Evolutionary conservation across 2,113 vertebrate species (phyloP).

Genomic region (Pitta sordida): DNA sequence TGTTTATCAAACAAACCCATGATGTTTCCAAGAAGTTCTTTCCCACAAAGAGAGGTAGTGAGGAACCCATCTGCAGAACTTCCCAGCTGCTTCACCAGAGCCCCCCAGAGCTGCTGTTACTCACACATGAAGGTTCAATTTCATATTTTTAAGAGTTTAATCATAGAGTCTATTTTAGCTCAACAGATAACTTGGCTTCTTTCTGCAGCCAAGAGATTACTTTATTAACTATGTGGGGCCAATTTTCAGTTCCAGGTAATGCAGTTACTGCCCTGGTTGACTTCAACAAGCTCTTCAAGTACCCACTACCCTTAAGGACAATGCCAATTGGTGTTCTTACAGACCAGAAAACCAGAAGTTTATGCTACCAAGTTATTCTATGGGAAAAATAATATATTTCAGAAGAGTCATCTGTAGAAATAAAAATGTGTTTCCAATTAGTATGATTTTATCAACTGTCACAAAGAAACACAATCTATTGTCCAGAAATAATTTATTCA

Average conservation of each 20-base stretch:
- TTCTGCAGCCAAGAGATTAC: neutral
- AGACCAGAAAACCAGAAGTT: neutral
- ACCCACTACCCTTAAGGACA: neutral
- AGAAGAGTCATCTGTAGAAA: neutral
- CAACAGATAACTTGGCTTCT: neutral
- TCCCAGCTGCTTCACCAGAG: neutral
- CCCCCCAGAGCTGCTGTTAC: neutral
- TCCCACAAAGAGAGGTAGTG: rapidly evolving
- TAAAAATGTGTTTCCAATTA: neutral
- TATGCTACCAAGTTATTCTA: neutral
- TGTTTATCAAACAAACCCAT: neutral
- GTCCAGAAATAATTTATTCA: slow-evolving; percentile 82
- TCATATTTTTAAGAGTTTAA: neutral
- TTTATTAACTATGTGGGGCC: neutral
- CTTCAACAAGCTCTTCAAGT: neutral
- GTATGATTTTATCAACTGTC: slow-evolving; percentile 21
- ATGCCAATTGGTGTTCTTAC: neutral
- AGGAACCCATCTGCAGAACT: neutral
- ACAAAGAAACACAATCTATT: slow-evolving; percentile 67
- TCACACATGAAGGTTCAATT: neutral
- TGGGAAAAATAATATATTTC: neutral
- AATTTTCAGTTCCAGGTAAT: neutral
- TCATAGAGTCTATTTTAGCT: neutral
- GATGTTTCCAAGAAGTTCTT: neutral
- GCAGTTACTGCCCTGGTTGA: neutral